phyloP scores from a whole-genome alignment of 2,888 invertebrate species.

The Apoda limacodes region DNA sequence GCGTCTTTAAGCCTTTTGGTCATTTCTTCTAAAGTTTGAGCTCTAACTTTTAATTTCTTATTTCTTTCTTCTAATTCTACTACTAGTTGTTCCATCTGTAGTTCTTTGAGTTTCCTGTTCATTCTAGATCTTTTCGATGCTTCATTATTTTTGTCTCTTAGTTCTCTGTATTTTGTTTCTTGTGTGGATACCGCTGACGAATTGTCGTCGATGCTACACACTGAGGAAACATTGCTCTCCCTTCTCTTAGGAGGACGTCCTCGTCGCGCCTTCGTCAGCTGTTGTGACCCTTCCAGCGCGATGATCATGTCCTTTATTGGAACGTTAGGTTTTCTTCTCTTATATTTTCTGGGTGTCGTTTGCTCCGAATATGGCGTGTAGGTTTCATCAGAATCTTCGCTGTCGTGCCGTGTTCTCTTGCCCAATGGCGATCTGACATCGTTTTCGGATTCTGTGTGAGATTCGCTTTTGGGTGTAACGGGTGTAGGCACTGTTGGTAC shows the following conservation, averaged over 20 bases:
- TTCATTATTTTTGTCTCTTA: conserved; percentile 82
- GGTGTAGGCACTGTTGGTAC: conserved; percentile 22
- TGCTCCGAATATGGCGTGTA: conserved; percentile 46
- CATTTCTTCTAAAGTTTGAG: conserved; percentile 75
- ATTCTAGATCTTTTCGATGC: conserved; percentile 80
- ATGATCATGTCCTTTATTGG: conserved; percentile 56
- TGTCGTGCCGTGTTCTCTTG: conserved; percentile 35
- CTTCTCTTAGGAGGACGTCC: conserved; percentile 69
- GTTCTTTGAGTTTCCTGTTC: conserved; percentile 73
- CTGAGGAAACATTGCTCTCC: conserved; percentile 53
- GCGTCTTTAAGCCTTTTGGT: conserved; percentile 74
- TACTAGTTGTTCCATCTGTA: conserved; percentile 65
- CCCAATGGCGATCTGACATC: conserved; percentile 32
- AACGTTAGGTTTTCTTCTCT: conserved; percentile 44
- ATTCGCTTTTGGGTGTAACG: conserved; percentile 54
- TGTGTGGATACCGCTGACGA: conserved; percentile 47
- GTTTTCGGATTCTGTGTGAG: conserved; percentile 47
- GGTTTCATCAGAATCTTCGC: conserved; percentile 57
- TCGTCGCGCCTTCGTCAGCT: conserved; percentile 47
- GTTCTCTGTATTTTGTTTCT: conserved; percentile 73
- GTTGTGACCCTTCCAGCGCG: conserved; percentile 49
- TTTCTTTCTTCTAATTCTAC: conserved; percentile 73
- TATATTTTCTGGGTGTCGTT: conserved; percentile 39
- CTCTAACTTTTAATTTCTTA: conserved; percentile 72
- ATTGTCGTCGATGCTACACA: conserved; percentile 53